Evolutionary conservation across 2,888 invertebrate genomes (phyloP).

Genomic region (Griposia aprilina): DNA sequence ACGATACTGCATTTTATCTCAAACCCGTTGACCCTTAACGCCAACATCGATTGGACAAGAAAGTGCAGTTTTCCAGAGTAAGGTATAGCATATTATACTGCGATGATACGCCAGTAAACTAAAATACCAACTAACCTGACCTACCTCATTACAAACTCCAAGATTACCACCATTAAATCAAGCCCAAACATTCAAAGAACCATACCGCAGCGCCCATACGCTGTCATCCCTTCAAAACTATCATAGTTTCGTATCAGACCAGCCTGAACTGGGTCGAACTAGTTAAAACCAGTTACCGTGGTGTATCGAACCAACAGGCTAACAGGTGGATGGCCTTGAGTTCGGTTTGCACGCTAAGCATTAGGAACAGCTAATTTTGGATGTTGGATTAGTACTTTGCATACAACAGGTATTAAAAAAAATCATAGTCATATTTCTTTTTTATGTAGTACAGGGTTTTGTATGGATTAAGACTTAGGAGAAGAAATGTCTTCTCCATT

Average conservation of each 20-base stretch:
- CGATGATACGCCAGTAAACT: not conserved
- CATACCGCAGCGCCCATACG: not conserved
- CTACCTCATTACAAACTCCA: not conserved
- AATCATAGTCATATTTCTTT: not conserved
- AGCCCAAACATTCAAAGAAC: not conserved
- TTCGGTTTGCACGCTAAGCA: constrained; percentile 29
- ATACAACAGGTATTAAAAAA: constrained; percentile 45
- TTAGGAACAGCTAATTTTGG: constrained; percentile 36
- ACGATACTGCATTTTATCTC: not conserved
- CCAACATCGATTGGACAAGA: not conserved
- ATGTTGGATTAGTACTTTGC: not conserved
- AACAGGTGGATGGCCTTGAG: constrained; percentile 62
- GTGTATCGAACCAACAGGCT: constrained; percentile 64
- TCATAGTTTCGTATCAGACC: constrained; percentile 19
- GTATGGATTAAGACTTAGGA: not conserved
- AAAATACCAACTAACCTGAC: not conserved
- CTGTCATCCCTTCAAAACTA: constrained; percentile 2
- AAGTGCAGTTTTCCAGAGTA: not conserved
- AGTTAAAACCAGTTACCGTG: constrained; percentile 62
- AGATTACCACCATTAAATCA: not conserved
- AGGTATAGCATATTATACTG: not conserved
- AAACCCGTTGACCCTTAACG: not conserved
- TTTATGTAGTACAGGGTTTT: constrained; percentile 1
- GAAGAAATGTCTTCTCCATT: not conserved
- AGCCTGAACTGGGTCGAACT: constrained; percentile 61